phyloP scores from a whole-genome alignment of 2,113 vertebrate genomes.

The Monarcha castaneiventris region DNA sequence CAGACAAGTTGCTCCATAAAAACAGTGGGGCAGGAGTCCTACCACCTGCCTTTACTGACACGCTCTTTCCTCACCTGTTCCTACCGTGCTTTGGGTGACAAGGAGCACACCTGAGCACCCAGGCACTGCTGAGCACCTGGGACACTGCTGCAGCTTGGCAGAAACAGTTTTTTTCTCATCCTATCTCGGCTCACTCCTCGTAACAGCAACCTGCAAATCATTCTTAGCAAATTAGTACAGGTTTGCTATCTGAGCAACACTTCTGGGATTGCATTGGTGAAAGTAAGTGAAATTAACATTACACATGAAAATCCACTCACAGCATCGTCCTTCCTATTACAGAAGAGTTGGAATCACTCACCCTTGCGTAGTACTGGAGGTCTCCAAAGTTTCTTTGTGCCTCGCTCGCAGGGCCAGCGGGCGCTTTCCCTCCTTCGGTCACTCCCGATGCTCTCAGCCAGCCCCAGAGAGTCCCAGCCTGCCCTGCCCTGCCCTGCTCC shows the following conservation, averaged over 20 bases:
- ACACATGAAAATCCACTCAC: fast-evolving
- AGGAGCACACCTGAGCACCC: background rate
- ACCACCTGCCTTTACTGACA: background rate
- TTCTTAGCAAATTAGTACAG: background rate
- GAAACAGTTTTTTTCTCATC: background rate
- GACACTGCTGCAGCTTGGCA: background rate
- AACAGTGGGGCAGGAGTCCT: background rate
- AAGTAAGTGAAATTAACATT: background rate
- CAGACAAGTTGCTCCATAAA: background rate
- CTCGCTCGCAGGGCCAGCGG: background rate
- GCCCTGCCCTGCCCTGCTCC: background rate
- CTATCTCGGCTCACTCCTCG: background rate
- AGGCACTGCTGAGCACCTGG: background rate
- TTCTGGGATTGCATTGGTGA: background rate
- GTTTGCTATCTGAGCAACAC: background rate
- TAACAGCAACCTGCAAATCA: background rate
- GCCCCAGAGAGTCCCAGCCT: background rate
- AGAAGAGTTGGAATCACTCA: background rate
- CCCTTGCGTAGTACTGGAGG: background rate
- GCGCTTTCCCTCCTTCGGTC: no score
- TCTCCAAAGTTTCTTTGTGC: background rate
- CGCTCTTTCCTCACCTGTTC: no score
- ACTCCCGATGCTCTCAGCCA: background rate
- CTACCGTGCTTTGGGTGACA: no score
- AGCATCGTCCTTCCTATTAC: background rate